Evolutionary conservation across 1,140 invertebrate species (phyloP).

Genomic region (Caerostris extrusa): DNA sequence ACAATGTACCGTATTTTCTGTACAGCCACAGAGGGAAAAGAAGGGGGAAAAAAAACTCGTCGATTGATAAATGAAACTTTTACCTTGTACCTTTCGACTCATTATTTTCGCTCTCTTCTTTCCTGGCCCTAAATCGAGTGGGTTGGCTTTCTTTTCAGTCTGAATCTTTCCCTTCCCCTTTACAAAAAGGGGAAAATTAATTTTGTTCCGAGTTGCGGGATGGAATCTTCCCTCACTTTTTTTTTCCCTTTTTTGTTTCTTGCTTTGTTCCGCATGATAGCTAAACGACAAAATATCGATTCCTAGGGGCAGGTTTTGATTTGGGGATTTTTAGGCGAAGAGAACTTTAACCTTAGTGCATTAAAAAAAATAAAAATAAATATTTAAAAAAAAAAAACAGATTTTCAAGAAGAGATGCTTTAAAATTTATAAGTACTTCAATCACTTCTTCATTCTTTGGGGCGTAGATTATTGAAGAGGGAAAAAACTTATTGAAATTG

Average conservation of each 20-base stretch:
- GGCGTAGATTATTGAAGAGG: neutral
- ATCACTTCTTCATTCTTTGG: neutral
- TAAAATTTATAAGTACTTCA: constrained; percentile 37
- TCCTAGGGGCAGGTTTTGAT: constrained; percentile 20
- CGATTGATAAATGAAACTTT: constrained; percentile 77
- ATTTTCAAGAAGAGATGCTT: neutral
- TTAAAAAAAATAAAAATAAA: neutral
- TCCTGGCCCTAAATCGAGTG: constrained; percentile 44
- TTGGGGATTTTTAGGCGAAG: neutral
- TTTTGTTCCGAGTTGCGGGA: constrained; percentile 48
- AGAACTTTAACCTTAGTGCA: constrained; percentile 31
- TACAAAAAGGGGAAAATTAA: constrained; percentile 63
- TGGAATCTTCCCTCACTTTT: neutral
- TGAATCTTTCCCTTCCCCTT: neutral
- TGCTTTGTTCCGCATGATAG: constrained; percentile 30
- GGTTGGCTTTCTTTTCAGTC: constrained; percentile 48
- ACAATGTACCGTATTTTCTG: constrained; percentile 65
- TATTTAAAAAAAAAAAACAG: constrained; percentile 3
- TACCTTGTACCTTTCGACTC: constrained; percentile 74
- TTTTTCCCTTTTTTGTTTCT: neutral
- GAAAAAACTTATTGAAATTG: neutral
- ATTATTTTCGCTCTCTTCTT: constrained; percentile 64
- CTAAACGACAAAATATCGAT: constrained; percentile 38
- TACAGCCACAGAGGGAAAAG: constrained; percentile 48
- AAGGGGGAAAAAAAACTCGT: constrained; percentile 45